These are phyloP conservation scores for Miltochrista miniata DNA, from an alignment of 2,888 invertebrate genomes.

Conservation along the genomic window DNA sequence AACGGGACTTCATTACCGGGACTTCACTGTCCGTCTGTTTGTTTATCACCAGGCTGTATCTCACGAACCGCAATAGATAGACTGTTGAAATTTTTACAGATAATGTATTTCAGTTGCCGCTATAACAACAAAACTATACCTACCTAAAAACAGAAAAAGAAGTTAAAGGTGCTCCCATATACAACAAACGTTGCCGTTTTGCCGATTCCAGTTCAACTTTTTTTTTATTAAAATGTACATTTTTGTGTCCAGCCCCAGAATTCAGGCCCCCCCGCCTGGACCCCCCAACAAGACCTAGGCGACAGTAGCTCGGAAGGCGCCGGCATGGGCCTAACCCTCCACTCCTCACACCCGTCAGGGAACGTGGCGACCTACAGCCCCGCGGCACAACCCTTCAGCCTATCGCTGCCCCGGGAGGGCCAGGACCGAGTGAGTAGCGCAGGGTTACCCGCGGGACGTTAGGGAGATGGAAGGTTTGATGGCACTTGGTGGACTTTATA, in stretches of 20 bases:
- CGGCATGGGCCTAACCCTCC: constrained; percentile 38
- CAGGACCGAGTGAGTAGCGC: constrained; percentile 64
- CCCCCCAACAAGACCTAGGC: constrained; percentile 93
- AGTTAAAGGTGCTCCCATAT: too few relatives aligned
- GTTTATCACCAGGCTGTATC: too few relatives aligned
- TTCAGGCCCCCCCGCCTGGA: constrained; percentile 83
- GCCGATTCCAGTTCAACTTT: too few relatives aligned
- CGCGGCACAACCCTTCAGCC: constrained; percentile 87
- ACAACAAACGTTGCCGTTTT: too few relatives aligned
- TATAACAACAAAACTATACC: too few relatives aligned
- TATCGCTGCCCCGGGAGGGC: constrained; percentile 88
- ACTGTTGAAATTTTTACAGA: too few relatives aligned
- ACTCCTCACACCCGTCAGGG: constrained; percentile 4
- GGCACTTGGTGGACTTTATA: too few relatives aligned
- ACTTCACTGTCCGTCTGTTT: too few relatives aligned
- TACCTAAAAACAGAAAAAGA: too few relatives aligned
- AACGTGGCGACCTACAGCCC: constrained; percentile 66
- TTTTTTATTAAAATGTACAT: not conserved
- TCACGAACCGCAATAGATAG: too few relatives aligned
- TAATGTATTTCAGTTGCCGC: too few relatives aligned
- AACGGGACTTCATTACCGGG: too few relatives aligned
- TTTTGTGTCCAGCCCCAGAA: constrained; percentile 40
- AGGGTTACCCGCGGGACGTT: constrained; percentile 59
- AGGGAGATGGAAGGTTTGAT: constrained; percentile 39
- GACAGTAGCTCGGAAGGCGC: constrained; percentile 83